Evolutionary conservation across 2,888 invertebrate genomes (phyloP).

Genomic region (Danaus chrysippus): DNA sequence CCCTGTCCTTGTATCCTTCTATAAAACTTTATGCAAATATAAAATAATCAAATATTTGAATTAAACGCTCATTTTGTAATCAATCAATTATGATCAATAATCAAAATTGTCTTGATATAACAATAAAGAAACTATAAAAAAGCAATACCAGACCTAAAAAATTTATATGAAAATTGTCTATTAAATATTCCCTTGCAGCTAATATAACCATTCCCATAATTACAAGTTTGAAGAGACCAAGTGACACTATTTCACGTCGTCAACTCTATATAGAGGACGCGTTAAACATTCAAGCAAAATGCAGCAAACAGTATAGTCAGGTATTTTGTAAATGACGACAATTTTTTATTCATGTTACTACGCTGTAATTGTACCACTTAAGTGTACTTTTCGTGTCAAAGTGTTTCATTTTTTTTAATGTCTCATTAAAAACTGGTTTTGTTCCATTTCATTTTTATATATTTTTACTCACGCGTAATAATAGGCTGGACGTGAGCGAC

Average conservation of each 20-base stretch:
- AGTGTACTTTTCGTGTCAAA: constrained; percentile 18
- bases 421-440: constrained; percentile 18
- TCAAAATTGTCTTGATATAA: too few species aligned
- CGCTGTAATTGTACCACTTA: constrained; percentile 27
- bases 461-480: background rate
- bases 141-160: too few species aligned
- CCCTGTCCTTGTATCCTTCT: too few species aligned
- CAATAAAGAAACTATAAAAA: too few species aligned
- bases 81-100: too few species aligned
- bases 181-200: background rate
- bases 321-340: constrained; percentile 23
- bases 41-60: too few species aligned
- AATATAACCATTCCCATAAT: background rate
- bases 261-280: constrained; percentile 11
- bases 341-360: constrained; percentile 27
- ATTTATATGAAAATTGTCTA: background rate
- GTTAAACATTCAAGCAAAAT: constrained; percentile 22
- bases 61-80: too few species aligned
- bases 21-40: too few species aligned
- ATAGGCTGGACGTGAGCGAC: background rate
- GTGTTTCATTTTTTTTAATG: constrained; percentile 18
- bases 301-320: constrained; percentile 15
- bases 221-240: background rate
- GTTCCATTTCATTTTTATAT: background rate
- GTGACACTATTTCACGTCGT: background rate